These are phyloP conservation scores for Strix uralensis DNA, from an alignment of 2,113 vertebrate species.

Conservation along the genomic window DNA sequence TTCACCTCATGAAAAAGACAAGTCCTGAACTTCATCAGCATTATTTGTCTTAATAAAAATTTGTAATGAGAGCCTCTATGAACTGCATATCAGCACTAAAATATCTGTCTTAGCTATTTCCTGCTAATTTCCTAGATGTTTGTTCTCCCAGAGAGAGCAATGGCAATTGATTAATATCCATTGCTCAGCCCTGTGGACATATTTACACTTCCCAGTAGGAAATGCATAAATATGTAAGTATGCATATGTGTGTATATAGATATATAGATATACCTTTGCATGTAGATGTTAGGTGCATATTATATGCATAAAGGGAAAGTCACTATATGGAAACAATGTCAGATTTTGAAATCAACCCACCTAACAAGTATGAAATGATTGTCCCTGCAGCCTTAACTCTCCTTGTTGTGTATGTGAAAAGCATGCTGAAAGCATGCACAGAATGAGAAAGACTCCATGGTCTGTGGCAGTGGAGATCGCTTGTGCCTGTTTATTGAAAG, in stretches of 20 bases:
- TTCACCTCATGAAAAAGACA: neutral
- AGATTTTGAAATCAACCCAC: neutral
- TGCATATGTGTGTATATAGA: neutral
- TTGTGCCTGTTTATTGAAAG: neutral
- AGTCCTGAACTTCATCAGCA: neutral
- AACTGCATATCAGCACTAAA: neutral
- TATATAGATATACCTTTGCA: neutral
- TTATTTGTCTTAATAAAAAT: neutral
- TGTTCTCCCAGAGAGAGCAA: neutral
- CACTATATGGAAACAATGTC: neutral
- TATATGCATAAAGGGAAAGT: neutral
- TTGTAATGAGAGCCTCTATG: neutral
- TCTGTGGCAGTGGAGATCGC: neutral
- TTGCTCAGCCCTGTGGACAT: neutral
- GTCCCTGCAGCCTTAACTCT: neutral
- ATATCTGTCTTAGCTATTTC: neutral
- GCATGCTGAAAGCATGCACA: neutral
- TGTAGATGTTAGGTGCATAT: neutral
- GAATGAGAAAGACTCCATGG: neutral
- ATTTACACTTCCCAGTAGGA: neutral
- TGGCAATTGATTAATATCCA: neutral
- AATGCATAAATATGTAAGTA: neutral
- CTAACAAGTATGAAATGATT: neutral
- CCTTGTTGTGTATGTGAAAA: neutral
- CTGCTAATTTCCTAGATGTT: neutral